These are phyloP conservation scores for Bilobella aurantiaca DNA, from an alignment of 1,140 invertebrate genomes.

Conservation along the genomic window DNA sequence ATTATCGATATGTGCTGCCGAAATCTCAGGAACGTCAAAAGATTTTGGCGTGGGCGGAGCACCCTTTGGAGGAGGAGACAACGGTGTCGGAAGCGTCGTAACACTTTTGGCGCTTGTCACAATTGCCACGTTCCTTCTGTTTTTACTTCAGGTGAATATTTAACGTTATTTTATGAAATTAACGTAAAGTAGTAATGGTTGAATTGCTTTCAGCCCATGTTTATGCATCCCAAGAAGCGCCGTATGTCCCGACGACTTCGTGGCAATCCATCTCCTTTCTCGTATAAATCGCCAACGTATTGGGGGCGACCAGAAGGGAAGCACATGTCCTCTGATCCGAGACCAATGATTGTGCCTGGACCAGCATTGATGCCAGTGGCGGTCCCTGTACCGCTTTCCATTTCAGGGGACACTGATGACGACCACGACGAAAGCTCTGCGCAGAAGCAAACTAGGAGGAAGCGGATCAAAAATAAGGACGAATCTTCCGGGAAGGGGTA, in stretches of 20 bases:
- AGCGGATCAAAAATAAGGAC: not conserved
- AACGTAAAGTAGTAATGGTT: not conserved
- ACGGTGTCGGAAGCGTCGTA: not conserved
- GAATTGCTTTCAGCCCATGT: not conserved
- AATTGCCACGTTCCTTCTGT: not conserved
- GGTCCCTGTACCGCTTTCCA: not conserved
- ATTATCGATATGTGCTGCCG: too few species aligned
- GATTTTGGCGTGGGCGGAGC: not conserved
- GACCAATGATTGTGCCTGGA: not conserved
- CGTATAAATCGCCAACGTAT: not conserved
- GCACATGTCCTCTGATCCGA: not conserved
- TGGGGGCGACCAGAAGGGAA: not conserved
- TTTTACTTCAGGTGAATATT: not conserved
- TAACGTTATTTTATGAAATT: not conserved
- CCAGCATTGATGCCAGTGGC: not conserved
- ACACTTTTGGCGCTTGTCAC: not conserved
- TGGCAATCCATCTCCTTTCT: not conserved
- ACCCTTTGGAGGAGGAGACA: not conserved
- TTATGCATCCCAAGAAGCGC: not conserved
- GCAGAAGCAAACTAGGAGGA: too few species aligned
- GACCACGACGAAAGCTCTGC: not conserved
- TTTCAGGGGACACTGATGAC: not conserved
- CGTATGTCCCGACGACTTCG: not conserved
- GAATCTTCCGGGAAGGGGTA: too few species aligned
- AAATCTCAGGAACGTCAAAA: not conserved